phyloP scores from a whole-genome alignment of 2,888 invertebrate species.

The Temnothorax ravouxi region DNA sequence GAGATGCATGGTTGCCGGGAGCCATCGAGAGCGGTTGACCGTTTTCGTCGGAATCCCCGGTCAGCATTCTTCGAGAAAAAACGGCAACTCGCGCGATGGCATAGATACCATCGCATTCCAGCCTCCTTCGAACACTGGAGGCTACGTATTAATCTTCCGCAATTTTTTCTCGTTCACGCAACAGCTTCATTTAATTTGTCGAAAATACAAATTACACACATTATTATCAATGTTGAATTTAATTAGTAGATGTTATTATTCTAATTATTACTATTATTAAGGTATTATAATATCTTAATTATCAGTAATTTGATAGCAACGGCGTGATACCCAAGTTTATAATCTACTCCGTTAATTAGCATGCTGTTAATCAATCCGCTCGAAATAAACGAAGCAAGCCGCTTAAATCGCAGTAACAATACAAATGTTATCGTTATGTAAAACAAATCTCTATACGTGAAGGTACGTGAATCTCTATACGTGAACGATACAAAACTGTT shows the following conservation, averaged over 20 bases:
- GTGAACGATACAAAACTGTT: not conserved
- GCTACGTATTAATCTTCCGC: not conserved
- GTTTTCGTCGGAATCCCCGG: conserved; percentile 19
- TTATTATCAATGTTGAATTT: not conserved
- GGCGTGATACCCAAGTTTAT: not conserved
- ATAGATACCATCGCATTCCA: not conserved
- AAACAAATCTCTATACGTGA: not conserved
- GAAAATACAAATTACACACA: not conserved
- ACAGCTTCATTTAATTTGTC: not conserved
- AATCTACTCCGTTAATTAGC: not conserved
- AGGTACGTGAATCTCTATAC: too few species aligned
- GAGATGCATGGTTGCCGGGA: conserved; percentile 21
- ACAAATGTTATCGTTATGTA: not conserved
- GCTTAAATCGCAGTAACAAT: not conserved
- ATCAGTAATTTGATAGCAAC: not conserved
- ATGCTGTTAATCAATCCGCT: not conserved
- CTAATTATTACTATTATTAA: not conserved
- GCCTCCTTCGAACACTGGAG: not conserved
- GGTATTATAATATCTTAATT: not conserved
- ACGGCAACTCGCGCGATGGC: not conserved
- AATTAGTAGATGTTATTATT: not conserved
- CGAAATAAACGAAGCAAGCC: not conserved
- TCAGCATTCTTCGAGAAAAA: conserved; percentile 30
- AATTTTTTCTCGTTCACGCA: not conserved
- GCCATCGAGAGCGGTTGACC: not conserved